These are phyloP conservation scores for Xestia c-nigrum DNA, from an alignment of 2,888 invertebrate species.

Conservation along the genomic window DNA sequence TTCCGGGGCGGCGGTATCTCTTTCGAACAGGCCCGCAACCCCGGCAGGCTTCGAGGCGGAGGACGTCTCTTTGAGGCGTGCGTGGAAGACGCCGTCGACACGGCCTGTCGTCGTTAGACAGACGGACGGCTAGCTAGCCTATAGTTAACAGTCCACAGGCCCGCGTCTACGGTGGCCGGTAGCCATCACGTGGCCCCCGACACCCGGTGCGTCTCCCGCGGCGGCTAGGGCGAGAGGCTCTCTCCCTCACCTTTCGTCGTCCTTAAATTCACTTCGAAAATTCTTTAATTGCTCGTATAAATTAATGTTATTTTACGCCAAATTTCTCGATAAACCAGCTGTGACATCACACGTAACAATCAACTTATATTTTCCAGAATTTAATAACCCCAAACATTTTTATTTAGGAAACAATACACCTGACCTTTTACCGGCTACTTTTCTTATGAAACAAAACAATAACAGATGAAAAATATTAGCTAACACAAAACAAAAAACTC, in stretches of 20 bases:
- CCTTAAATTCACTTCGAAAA: not conserved
- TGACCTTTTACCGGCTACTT: constrained; percentile 35
- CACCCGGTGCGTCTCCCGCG: no score
- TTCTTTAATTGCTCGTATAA: not conserved
- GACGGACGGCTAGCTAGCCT: no score
- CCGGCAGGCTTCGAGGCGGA: no score
- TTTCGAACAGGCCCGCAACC: no score
- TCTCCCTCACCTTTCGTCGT: not conserved
- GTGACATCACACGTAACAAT: constrained; percentile 3
- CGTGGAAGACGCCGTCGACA: no score
- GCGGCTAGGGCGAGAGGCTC: no score
- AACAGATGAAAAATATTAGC: constrained; percentile 35
- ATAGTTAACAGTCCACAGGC: no score
- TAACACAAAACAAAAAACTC: constrained; percentile 46
- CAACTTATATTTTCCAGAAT: not conserved
- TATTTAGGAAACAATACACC: constrained; percentile 14
- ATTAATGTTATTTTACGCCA: not conserved
- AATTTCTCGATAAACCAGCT: not conserved
- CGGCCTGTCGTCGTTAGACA: no score
- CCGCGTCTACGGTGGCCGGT: no score
- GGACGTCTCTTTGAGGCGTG: no score
- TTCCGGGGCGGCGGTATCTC: no score
- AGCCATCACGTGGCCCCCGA: no score
- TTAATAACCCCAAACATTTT: constrained; percentile 2
- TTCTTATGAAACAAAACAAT: constrained; percentile 41